Percentiles rank a stretch among this genome's conserved stretches.
These are phyloP conservation scores for Frieseomelitta varia DNA, from an alignment of 1,140 invertebrate species.

Conservation along the genomic window DNA sequence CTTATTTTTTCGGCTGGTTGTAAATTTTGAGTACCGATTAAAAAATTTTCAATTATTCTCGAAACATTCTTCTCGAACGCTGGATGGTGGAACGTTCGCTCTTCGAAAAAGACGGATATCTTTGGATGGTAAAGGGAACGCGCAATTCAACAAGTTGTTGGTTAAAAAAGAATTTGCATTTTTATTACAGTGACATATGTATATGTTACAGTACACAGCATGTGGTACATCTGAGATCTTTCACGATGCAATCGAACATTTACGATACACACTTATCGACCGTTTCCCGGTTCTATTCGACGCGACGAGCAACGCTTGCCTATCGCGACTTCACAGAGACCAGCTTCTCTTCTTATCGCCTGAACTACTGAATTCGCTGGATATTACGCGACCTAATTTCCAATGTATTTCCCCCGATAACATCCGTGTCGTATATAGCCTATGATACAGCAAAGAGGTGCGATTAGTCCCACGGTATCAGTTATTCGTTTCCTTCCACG, in stretches of 20 bases:
- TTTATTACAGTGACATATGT: conserved; percentile 74
- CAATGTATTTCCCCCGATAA: conserved; percentile 33
- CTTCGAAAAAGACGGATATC: not conserved
- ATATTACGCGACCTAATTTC: conserved; percentile 42
- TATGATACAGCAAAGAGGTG: conserved; percentile 27
- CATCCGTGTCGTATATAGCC: conserved; percentile 35
- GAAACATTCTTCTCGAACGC: not conserved
- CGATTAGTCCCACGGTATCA: not conserved
- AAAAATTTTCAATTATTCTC: not conserved
- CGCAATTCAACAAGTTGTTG: conserved; percentile 20
- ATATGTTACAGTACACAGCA: conserved; percentile 70
- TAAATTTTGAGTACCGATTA: not conserved
- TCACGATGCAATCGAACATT: conserved; percentile 24
- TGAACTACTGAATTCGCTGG: conserved; percentile 18
- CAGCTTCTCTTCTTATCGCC: not conserved
- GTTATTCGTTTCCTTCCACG: not conserved
- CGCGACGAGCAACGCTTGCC: not conserved
- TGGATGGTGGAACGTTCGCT: no score
- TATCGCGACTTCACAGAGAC: not conserved
- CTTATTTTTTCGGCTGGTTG: not conserved
- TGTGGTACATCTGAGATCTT: conserved; percentile 48
- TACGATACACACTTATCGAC: conserved; percentile 23
- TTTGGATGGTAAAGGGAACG: not conserved
- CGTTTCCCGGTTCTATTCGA: not conserved
- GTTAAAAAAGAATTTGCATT: conserved; percentile 71